Conservation (phyloP, 2,113 vertebrate species). For the Laticauda laticaudata region DNA sequence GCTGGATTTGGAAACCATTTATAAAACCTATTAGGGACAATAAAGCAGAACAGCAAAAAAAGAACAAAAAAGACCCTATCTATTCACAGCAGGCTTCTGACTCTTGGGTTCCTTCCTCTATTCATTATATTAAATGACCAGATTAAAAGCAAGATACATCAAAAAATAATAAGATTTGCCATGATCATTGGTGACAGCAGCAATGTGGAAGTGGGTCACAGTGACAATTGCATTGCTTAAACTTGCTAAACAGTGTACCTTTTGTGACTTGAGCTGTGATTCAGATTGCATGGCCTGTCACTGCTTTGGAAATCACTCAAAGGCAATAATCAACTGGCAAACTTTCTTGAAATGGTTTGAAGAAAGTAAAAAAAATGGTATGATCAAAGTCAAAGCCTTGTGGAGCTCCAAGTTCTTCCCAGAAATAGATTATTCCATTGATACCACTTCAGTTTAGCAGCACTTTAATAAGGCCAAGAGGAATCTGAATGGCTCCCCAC, state of each 20-base stretch:
- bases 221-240: not conserved
- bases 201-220: not conserved
- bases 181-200: constrained; percentile 1
- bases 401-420: not conserved
- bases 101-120: constrained; percentile 1
- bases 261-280: not conserved
- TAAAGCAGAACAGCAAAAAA: constrained; percentile 52
- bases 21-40: constrained; percentile 67
- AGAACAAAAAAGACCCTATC: constrained; percentile 27
- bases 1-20: constrained; percentile 72
- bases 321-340: not conserved
- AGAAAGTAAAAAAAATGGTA: not conserved
- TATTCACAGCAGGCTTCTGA: not conserved
- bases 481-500: not conserved
- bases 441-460: not conserved
- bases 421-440: not conserved
- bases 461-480: not conserved
- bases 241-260: not conserved
- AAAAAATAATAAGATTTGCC: constrained; percentile 25
- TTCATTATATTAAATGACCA: constrained; percentile 49
- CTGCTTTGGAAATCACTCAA: constrained; percentile 1
- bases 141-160: constrained; percentile 49
- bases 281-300: not conserved
- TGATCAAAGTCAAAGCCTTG: not conserved
- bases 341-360: not conserved